Evolutionary conservation across 2,797 vertebrate genomes (phyloP), one percentile per base, ranked within the genome.

Genomic region (Taenioides sp.): DNA sequence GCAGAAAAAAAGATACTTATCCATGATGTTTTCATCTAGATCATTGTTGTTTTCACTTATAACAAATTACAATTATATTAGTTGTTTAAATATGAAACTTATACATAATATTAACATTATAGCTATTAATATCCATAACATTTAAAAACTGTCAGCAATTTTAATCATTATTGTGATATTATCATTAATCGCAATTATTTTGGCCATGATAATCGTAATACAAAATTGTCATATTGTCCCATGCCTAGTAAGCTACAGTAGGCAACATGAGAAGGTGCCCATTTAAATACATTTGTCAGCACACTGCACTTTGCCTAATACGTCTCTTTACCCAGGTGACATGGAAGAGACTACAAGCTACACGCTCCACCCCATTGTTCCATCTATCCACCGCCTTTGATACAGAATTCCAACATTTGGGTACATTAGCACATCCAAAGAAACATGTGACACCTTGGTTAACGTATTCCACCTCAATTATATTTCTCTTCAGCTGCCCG

Each of bases 391-490:
- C 89, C 70, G 55, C 93, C 94, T 94, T 95, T 96, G 95, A 97
- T 96, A 96, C 83, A 94, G 95, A 95, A 97, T 96, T 96, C 95
- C 93, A 96, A 95, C 96, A 95, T 96, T 94, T 94, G 95, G 94
- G 95, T 95, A 96, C 97, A 97, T 96, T 95, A 96, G 95, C 94
- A 94, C 94, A 95, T 95, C 95, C 95, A 94, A 37, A 96, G 94
- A 92, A 95, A 94, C 95, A 91, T 95, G 96, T 95, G 96, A 98
- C 97, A 98, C 96, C 95, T 96, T 97, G 96, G 95, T 98, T 98
- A 98, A 98, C 96, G 96, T 97, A 98, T 99, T 98, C 96, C 96
- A 98, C 97, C 97, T 99, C 97, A 99, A 99, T 99, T 99, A 98
- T 97, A 97, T 97, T 98, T 98, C 96, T 97, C 96, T 96, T 98